phyloP scores from a whole-genome alignment of 2,113 vertebrate genomes.

The Leiothrix lutea region DNA sequence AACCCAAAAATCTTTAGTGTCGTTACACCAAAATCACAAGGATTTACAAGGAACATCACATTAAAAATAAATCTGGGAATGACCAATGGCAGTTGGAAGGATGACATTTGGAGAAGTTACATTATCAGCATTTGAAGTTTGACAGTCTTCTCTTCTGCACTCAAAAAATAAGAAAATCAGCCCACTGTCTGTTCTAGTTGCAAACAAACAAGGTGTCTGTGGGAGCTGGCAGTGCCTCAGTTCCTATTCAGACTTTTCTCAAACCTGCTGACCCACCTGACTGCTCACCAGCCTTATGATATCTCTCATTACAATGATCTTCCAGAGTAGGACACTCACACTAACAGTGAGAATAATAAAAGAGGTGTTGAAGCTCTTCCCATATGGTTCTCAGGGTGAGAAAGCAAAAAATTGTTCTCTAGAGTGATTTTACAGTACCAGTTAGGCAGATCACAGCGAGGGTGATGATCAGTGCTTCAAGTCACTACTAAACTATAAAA shows the following conservation, averaged over 20 bases:
- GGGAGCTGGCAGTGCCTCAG: not conserved
- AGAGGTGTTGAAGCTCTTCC: not conserved
- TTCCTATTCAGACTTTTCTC: not conserved
- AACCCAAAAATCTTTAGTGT: not conserved
- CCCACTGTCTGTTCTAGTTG: not conserved
- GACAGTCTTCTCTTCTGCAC: not conserved
- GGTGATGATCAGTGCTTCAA: not conserved
- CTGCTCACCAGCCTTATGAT: not conserved
- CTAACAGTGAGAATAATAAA: not conserved
- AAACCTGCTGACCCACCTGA: not conserved
- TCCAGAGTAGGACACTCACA: not conserved
- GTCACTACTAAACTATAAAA: not conserved
- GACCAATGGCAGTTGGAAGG: not conserved
- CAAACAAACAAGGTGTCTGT: not conserved
- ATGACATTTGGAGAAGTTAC: not conserved
- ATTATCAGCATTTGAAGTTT: not conserved
- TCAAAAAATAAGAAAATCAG: not conserved
- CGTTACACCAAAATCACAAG: not conserved
- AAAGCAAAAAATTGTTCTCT: not conserved
- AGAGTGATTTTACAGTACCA: not conserved
- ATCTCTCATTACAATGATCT: not conserved
- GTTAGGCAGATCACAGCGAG: not conserved
- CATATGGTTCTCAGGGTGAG: not conserved
- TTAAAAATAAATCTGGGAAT: not conserved
- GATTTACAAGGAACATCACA: not conserved